These are phyloP conservation scores for Schizaphis graminum DNA, from an alignment of 2,888 invertebrate species.

Conservation along the genomic window DNA sequence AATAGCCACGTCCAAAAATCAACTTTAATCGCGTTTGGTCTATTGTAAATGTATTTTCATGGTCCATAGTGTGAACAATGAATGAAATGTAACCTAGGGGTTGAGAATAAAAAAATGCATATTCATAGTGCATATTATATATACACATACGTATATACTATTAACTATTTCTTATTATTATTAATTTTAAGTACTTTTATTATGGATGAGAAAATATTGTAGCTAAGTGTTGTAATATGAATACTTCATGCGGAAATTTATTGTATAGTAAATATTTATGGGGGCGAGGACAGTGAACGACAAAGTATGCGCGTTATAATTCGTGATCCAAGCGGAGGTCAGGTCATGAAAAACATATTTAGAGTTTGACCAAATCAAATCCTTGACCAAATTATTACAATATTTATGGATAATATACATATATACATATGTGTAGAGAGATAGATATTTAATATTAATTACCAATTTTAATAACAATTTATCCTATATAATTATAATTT, in stretches of 20 bases:
- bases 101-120: not conserved
- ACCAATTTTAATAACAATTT: not conserved
- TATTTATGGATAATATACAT: not conserved
- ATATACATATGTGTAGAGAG: not conserved
- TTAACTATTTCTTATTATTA: not conserved
- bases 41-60: not conserved
- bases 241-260: constrained; percentile 47
- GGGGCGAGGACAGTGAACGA: constrained; percentile 11
- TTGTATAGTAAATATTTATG: not conserved
- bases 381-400: not conserved
- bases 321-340: constrained; percentile 49
- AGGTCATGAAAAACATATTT: constrained; percentile 32
- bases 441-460: not conserved
- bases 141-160: not conserved
- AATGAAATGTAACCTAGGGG: not conserved
- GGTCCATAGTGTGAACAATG: not conserved
- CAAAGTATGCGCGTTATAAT: not conserved
- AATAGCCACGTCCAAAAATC: not conserved
- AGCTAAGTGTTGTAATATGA: not conserved
- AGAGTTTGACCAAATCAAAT: constrained; percentile 49
- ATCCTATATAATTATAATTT: not conserved
- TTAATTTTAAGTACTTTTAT: no score
- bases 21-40: not conserved
- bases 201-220: not conserved
- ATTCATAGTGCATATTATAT: not conserved